phyloP scores from a whole-genome alignment of 2,888 invertebrate species.

The Thecocarcelia acutangulata region DNA sequence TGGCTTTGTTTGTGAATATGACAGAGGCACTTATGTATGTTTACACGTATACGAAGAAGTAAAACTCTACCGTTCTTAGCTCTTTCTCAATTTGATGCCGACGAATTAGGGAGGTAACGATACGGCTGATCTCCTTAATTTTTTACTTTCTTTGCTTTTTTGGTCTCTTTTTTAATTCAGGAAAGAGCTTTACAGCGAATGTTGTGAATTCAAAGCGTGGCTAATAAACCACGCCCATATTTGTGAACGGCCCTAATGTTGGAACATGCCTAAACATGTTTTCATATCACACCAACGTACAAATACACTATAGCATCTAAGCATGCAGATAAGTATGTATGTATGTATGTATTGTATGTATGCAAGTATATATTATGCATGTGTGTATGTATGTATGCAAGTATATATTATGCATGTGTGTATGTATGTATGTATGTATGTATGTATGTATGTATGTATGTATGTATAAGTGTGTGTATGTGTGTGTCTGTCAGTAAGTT shows the following conservation, averaged over 20 bases:
- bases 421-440: too few species aligned
- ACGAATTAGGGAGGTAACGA: too few species aligned
- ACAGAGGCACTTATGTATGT: constrained; percentile 20
- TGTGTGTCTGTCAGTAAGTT: constrained; percentile 28
- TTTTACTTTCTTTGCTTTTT: too few species aligned
- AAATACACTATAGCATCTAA: neutral
- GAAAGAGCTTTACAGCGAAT: too few species aligned
- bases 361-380: neutral
- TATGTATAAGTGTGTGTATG: neutral
- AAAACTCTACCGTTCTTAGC: too few species aligned
- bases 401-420: too few species aligned
- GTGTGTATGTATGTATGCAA: too few species aligned
- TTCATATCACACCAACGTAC: neutral
- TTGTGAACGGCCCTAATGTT: neutral
- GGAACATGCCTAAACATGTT: neutral
- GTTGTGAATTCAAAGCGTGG: too few species aligned
- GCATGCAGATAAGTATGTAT: neutral
- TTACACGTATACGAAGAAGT: neutral
- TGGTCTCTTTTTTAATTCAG: too few species aligned
- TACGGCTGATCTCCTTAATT: too few species aligned
- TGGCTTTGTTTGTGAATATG: neutral
- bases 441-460: too few species aligned
- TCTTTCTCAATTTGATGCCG: too few species aligned
- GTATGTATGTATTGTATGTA: neutral
- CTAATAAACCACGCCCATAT: neutral